phyloP scores from a whole-genome alignment of 2,888 invertebrate genomes.

The Apomyelois bistriatella region DNA sequence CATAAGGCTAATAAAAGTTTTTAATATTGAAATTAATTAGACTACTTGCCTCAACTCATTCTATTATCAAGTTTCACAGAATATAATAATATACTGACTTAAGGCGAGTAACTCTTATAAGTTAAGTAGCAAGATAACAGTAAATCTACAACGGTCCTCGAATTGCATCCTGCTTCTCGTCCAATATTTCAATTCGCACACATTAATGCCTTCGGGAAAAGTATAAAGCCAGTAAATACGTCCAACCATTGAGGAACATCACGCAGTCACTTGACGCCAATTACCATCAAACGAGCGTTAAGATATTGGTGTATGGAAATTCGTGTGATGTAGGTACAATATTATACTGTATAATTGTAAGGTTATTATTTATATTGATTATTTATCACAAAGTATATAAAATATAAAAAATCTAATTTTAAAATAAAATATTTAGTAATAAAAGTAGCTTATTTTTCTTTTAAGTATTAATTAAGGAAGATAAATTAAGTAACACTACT shows the following conservation, averaged over 20 bases:
- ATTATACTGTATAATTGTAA: slow-evolving; percentile 4
- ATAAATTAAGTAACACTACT: no score
- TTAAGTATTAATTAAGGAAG: no score
- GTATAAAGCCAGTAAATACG: slow-evolving; percentile 58
- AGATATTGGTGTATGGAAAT: slow-evolving; percentile 26
- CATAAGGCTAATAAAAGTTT: no score
- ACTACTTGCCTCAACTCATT: no score
- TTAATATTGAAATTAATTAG: no score
- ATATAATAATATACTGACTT: background rate
- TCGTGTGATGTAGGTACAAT: slow-evolving; percentile 23
- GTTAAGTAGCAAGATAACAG: no score
- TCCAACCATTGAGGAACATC: slow-evolving; percentile 41
- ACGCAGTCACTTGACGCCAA: slow-evolving; percentile 49
- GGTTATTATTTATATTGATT: no score
- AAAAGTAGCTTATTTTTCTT: no score
- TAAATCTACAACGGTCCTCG: slow-evolving; percentile 31
- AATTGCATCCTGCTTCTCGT: slow-evolving; percentile 35
- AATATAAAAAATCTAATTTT: no score
- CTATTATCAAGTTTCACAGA: background rate
- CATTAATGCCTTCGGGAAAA: slow-evolving; percentile 63
- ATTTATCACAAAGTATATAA: no score
- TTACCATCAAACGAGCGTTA: slow-evolving; percentile 32
- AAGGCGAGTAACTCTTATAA: slow-evolving; percentile 16
- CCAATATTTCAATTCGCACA: slow-evolving; percentile 63
- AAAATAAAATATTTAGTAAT: no score